Conservation (phyloP, 2,113 vertebrate species). For the Benthochromis sp. region DNA sequence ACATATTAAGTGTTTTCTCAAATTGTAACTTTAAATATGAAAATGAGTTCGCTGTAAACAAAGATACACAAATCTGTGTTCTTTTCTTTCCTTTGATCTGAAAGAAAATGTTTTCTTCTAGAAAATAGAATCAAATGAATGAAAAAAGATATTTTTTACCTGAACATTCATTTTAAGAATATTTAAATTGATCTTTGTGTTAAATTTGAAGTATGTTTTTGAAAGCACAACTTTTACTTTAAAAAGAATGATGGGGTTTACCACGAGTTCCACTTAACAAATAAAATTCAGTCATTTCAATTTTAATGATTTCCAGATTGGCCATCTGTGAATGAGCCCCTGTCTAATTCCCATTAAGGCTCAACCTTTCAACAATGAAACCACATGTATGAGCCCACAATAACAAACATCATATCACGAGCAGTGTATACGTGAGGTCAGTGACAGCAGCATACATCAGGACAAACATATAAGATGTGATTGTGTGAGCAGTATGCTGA, state of each 20-base stretch:
- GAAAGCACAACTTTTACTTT: neutral
- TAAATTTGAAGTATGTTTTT: rapidly evolving
- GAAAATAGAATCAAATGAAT: neutral
- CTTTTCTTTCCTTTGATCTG: neutral
- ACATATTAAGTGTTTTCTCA: neutral
- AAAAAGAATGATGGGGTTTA: neutral
- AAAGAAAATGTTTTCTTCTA: neutral
- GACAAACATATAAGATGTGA: conserved; percentile 9
- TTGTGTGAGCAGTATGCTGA: conserved; percentile 14
- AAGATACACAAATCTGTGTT: neutral
- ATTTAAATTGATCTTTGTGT: neutral
- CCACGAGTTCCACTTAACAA: neutral
- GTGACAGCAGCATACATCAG: neutral
- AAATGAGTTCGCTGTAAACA: neutral
- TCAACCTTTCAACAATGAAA: neutral
- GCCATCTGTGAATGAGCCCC: neutral
- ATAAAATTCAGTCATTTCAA: neutral
- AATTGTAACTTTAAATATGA: neutral
- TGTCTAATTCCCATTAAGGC: neutral
- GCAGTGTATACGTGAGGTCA: neutral
- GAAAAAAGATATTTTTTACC: neutral
- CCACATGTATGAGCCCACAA: neutral
- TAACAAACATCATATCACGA: conserved; percentile 16
- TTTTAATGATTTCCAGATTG: neutral
- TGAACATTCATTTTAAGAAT: neutral